Percentiles rank a stretch among this genome's conserved stretches.
Evolutionary conservation across 2,888 invertebrate genomes (phyloP).

Genomic region (Troides oblongomaculatus): DNA sequence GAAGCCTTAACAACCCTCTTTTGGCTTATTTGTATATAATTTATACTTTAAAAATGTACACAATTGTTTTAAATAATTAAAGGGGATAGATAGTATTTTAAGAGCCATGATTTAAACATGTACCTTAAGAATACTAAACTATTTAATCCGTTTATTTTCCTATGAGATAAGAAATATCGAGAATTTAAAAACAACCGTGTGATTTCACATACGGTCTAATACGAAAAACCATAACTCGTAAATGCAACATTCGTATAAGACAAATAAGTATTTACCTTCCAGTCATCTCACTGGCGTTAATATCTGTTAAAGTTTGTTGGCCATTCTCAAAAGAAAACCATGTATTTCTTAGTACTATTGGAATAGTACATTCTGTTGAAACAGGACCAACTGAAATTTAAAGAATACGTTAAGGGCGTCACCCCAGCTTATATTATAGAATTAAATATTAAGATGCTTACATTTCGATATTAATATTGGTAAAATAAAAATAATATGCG

Average conservation of each 20-base stretch:
- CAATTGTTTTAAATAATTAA: too few relatives aligned
- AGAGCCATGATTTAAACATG: too few relatives aligned
- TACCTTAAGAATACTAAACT: too few relatives aligned
- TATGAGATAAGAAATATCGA: too few relatives aligned
- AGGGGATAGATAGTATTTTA: too few relatives aligned
- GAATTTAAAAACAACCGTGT: too few relatives aligned
- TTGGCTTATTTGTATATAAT: too few relatives aligned
- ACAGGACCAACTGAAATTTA: constrained; percentile 55
- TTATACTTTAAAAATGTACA: too few relatives aligned
- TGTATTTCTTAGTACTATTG: constrained; percentile 88
- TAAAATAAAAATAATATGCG: constrained; percentile 14
- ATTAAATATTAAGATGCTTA: constrained; percentile 22
- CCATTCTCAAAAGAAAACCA: constrained; percentile 97
- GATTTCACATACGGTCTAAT: too few relatives aligned
- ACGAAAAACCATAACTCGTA: too few relatives aligned
- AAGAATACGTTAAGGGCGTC: constrained; percentile 55
- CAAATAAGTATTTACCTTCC: constrained; percentile 60
- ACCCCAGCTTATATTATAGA: constrained; percentile 31
- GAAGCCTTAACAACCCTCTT: too few relatives aligned
- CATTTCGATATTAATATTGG: constrained; percentile 18
- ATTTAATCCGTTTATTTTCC: too few relatives aligned
- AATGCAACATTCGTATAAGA: neutral
- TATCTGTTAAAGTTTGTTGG: constrained; percentile 88
- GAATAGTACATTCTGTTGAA: constrained; percentile 84
- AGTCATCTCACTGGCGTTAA: constrained; percentile 90